Conservation (phyloP, 2,113 vertebrate genomes). For the Arizona elegans region DNA sequence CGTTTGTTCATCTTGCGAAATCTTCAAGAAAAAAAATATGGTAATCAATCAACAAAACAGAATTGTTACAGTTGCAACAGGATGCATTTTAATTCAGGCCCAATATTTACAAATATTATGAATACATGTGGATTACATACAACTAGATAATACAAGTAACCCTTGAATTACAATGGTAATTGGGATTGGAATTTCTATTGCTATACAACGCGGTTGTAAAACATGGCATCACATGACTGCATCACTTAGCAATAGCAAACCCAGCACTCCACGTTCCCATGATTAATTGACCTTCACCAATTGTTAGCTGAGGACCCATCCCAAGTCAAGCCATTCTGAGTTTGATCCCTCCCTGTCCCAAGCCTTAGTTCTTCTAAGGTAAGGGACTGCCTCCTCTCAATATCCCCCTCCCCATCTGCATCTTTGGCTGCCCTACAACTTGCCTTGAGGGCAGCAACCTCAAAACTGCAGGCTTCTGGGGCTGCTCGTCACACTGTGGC, state of each 20-base stretch:
- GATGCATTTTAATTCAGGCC: not conserved
- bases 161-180: not conserved
- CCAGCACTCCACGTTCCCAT: not conserved
- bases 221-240: not conserved
- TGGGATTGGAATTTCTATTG: not conserved
- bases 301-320: not conserved
- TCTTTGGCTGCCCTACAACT: too few species aligned
- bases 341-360: too few species aligned
- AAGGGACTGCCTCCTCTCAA: too few species aligned
- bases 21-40: slow-evolving; percentile 64
- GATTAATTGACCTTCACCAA: not conserved
- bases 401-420: too few species aligned
- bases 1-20: slow-evolving; percentile 99
- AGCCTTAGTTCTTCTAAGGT: too few species aligned
- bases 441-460: too few species aligned
- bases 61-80: not conserved
- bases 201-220: not conserved
- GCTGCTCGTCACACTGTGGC: too few species aligned
- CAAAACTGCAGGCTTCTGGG: too few species aligned
- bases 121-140: not conserved
- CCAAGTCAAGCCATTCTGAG: not conserved
- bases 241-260: not conserved
- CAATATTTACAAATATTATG: not conserved
- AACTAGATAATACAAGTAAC: not conserved
- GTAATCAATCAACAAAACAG: not conserved